Evolutionary conservation across 2,113 vertebrate genomes (phyloP), one percentile per base, ranked within the genome.

Genomic region (Megaceryle torquata): DNA sequence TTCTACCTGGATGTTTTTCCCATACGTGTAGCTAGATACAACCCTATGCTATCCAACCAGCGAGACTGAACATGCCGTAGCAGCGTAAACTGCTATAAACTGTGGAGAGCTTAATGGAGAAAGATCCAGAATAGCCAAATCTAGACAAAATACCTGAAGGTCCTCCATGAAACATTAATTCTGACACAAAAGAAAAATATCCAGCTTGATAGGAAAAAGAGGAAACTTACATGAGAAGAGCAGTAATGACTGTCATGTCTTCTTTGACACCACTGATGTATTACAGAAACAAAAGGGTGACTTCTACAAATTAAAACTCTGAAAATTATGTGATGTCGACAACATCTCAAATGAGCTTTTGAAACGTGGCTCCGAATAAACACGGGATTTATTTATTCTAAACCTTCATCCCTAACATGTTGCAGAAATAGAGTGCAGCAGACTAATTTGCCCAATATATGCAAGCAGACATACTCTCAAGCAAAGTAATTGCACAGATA

Each of bases 241-340:
- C 51, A 31, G 15, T 70, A 93, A 86, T 71, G 85, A 75, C 60
- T 93, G 56, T 60, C 88, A 78, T 83, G 65, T 90, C 88, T 56
- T 87, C 50, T 70, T 78, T 69, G 86, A 90, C 89, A 94, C 35
- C 0, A 0, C 21, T 95, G 94, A 89, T 86, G 11, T 68, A 92
- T 91, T 96, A 76, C n/a, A 88, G 68, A 80, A 91, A 81, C 93
- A 86, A 93, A 91, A 94, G 88, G 82, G 69, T 92, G 95, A 88
- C 43, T 89, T 68, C 72, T 90, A 88, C 85, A 95, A 93, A 95
- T 95, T 91, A 94, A 93, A 96, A 74, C 80, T 79, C 54, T 78
- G 82, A 83, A 94, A 94, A 88, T 90, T 56, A 53, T 81, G 72
- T 90, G 88, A 61, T 91, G 56, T 83, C 0, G 6, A 53, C 64